Evolutionary conservation across 64 coral and sea anemone species (phyloP), one percentile per base, ranked within the genome.

Genomic region (Dendrophyllia cribrosa): DNA sequence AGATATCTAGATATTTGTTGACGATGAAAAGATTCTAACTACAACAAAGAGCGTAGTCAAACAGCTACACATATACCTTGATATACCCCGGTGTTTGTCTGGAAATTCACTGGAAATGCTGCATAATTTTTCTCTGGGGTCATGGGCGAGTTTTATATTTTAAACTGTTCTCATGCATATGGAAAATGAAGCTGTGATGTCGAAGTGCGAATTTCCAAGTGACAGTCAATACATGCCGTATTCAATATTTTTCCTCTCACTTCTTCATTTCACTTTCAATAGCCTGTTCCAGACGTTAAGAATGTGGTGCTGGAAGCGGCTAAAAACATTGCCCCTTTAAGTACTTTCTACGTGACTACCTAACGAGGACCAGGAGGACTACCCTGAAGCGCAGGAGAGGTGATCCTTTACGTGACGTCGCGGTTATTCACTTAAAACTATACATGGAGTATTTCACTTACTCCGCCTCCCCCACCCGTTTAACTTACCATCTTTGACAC

Each of bases 81-180:
- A 90, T 79, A 90, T 24, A 14, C 70, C 3, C 74, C 45, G 4
- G 22, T 96, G 25, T 52, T 72, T 14, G 74, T 96, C 25, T 86
- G 85, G 14, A 86, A 72, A 9, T 51, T 58, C 4, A 84, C 66
- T 47, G 26, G 78, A 11, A 64, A 89, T 7, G 78, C 82, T 19
- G 69, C n/a, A 0, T 79, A 89, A 12, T 71, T 90, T 45, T 96
- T 92, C 49, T 68, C 76, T 8, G 94, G 94, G 25, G 90, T 50
- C 43, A 92, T 96, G 84, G 86, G 93, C 14, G 92, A 87, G 66
- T 65, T 89, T 13, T 77, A 92, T 15, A 91, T 96, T 51, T 76
- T 92, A 58, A 59, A 81, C 60, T 13, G 91, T 74, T 61, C 65
- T 78, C 4, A 89, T 52, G 75, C 82, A 89, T 48, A 68, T 58